These are phyloP conservation scores for Pleuronectes platessa DNA, from an alignment of 2,113 vertebrate species.

Conservation along the genomic window DNA sequence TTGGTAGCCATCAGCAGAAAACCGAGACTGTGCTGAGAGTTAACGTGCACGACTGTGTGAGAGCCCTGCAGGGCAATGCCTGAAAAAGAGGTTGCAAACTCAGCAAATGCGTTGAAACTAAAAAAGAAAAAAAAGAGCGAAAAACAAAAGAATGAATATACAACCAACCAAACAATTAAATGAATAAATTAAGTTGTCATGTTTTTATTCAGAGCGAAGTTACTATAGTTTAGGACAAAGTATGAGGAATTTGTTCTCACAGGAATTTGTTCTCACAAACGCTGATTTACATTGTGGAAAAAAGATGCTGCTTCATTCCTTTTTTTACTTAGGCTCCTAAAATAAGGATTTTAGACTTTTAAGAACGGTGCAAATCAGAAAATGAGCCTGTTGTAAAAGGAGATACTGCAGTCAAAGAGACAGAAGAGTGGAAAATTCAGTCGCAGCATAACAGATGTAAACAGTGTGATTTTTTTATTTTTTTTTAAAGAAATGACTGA, in stretches of 20 bases:
- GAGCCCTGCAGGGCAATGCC: constrained; percentile 53
- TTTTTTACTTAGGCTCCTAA: constrained; percentile 23
- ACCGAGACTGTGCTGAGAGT: constrained; percentile 44
- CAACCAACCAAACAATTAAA: constrained; percentile 45
- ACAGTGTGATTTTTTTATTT: not conserved
- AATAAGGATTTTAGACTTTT: constrained; percentile 31
- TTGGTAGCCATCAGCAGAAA: constrained; percentile 53
- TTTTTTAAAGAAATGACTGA: not conserved
- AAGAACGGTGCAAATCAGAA: constrained; percentile 2
- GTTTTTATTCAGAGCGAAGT: constrained; percentile 55
- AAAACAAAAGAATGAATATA: constrained; percentile 59
- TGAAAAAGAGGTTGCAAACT: constrained; percentile 49
- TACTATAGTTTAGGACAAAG: constrained; percentile 10
- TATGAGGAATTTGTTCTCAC: constrained; percentile 21
- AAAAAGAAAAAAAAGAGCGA: constrained; percentile 10
- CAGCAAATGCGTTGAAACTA: constrained; percentile 57
- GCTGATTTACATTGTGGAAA: constrained; percentile 45
- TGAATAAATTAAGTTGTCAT: constrained; percentile 49
- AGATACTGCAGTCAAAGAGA: constrained; percentile 16
- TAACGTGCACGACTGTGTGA: constrained; percentile 32
- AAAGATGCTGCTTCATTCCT: constrained; percentile 15
- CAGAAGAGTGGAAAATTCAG: not conserved
- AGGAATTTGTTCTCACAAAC: too few relatives aligned
- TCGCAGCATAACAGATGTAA: not conserved
- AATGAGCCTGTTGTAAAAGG: not conserved